Evolutionary conservation across 2,888 invertebrate species (phyloP), one percentile per base, ranked within the genome.

Genomic region (Mamestra brassicae): DNA sequence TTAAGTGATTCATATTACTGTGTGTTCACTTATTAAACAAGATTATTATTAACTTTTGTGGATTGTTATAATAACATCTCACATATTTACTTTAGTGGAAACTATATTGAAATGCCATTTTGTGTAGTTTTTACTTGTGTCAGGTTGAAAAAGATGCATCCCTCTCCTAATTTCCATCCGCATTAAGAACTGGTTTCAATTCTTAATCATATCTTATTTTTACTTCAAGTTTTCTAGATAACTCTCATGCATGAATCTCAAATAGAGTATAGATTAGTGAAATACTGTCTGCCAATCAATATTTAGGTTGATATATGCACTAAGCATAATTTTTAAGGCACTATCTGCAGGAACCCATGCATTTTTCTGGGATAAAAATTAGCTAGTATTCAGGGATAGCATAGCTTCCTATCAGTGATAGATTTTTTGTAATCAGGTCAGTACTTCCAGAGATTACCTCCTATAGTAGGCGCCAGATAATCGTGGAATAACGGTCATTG

Each of bases 1-100:
- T 80, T 17, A 8, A 76, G 36, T 80, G 76, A 78, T 11, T 72
- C 68, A 72, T 38, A 50, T 72, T 36, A 34, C 54, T 42, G 26
- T 72, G 57, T 72, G 60, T 65, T 66, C 54, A 65, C 64, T 6
- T 72, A 58, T 26, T 36, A 77, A 54, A 54, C 65, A 54, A 68
- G 54, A 77, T 65, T 36, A 52, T 64, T 38, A 65, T 64, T 34
- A 67, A 45, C 52, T 42, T 81, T 65, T 47, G 26, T 77, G 54
- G 47, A 54, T 68, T 68, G 52, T 57, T 71, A 71, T 50, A 64
- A 71, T 57, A 71, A 81, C 17, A 78, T 42, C 52, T 74, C 34
- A 17, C 67, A 38, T 58, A 57, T 15, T 57, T 47, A 57, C 26
- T 57, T 47, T 57, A 26, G 13, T 55, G 63, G 13, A 63, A 50